Evolutionary conservation across 35 echinoderm and acorn worm genomes (phyloP).

Genomic region (Apostichopus parvimensis): DNA sequence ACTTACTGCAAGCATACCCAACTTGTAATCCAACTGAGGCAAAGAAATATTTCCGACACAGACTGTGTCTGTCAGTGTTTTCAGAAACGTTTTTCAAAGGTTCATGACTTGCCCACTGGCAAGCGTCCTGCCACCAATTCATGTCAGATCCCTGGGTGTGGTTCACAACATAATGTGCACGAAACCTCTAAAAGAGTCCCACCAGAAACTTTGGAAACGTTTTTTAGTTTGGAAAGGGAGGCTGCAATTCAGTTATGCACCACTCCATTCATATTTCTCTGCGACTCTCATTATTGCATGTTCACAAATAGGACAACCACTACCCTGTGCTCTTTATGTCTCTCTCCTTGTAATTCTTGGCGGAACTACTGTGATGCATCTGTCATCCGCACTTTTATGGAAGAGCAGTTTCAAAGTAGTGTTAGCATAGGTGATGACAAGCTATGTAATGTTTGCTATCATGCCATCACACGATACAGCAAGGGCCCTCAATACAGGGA

Average conservation of each 20-base stretch:
- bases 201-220: background rate
- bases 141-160: constrained; percentile 7
- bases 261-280: constrained; percentile 16
- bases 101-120: background rate
- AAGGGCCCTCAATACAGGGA: background rate
- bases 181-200: background rate
- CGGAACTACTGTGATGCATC: background rate
- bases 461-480: constrained; percentile 15
- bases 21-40: background rate
- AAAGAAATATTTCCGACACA: background rate
- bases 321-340: background rate
- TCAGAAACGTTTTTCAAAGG: background rate
- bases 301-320: constrained; percentile 7
- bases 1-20: too few species aligned
- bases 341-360: background rate
- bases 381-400: background rate
- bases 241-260: background rate
- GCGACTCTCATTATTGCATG: constrained; percentile 24
- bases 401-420: background rate
- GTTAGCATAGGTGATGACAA: background rate
- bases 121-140: background rate
- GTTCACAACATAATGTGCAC: background rate
- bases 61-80: background rate
- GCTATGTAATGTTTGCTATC: constrained; percentile 39
- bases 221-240: background rate